Percentiles rank a stretch among this genome's conserved stretches.
phyloP scores from a whole-genome alignment of 2,797 vertebrate genomes.

The Rhincodon typus region DNA sequence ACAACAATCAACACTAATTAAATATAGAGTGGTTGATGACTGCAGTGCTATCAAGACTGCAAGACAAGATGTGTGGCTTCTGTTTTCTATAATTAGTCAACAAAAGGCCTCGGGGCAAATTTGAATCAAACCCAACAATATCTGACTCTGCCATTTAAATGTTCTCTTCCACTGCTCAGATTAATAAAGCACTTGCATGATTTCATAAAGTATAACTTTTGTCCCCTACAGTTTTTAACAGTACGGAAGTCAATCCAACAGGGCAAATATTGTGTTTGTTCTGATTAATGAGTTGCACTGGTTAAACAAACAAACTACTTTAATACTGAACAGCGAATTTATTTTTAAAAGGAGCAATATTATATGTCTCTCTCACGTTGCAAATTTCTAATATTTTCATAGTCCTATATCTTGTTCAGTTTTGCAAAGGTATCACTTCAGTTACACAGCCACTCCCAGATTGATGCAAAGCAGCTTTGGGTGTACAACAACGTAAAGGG shows the following conservation, averaged over 20 bases:
- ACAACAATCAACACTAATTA: constrained; percentile 91
- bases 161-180: constrained; percentile 21
- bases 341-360: background rate
- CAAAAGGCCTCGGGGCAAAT: constrained; percentile 64
- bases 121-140: constrained; percentile 55
- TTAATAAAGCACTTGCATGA: constrained; percentile 10
- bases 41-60: constrained; percentile 65
- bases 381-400: background rate
- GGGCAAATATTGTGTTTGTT: background rate
- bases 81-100: constrained; percentile 77
- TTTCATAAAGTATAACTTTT: background rate
- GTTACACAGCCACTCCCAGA: background rate
- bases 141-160: constrained; percentile 46
- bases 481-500: background rate
- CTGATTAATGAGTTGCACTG: background rate
- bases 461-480: background rate
- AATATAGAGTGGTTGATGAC: constrained; percentile 79
- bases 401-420: background rate
- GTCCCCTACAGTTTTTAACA: constrained; percentile 5
- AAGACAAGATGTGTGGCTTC: constrained; percentile 53
- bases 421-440: background rate
- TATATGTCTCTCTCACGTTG: background rate
- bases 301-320: background rate
- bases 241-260: background rate
- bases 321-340: background rate